Evolutionary conservation across 2,797 vertebrate species (phyloP).

Genomic region (Graptemys geographica): DNA sequence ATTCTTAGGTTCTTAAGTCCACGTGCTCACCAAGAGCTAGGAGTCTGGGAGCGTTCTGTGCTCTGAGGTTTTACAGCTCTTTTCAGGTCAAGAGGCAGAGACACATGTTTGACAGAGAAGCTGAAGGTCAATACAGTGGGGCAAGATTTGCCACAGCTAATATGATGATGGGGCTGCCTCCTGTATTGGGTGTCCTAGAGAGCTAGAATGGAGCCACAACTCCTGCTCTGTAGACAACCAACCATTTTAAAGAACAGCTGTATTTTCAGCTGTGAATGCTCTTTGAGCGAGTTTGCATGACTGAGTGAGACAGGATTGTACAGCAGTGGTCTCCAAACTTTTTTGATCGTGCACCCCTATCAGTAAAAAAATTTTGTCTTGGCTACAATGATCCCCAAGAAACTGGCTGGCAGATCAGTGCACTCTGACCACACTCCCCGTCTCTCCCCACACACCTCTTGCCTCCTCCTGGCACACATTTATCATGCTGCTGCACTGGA

Average conservation of each 20-base stretch:
- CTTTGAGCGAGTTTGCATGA: accelerated
- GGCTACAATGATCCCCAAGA: neutral
- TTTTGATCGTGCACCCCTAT: too few relatives aligned
- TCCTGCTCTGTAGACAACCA: neutral
- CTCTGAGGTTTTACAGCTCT: neutral
- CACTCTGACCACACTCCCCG: neutral
- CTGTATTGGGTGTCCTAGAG: neutral
- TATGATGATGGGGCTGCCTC: neutral
- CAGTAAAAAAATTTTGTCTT: too few relatives aligned
- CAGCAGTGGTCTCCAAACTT: too few relatives aligned
- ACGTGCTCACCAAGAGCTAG: neutral
- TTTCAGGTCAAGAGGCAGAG: neutral
- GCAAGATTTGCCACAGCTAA: neutral
- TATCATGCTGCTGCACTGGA: accelerated
- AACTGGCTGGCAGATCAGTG: neutral
- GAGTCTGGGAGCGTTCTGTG: neutral
- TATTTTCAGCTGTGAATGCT: accelerated
- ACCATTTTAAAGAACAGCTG: neutral
- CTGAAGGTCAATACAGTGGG: neutral
- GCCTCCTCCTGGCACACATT: neutral
- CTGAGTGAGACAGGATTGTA: accelerated
- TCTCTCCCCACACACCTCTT: neutral
- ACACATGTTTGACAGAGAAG: neutral
- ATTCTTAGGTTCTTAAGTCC: neutral
- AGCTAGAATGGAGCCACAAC: neutral